phyloP scores from a whole-genome alignment of 2,797 vertebrate genomes.

The Micromesistius poutassou region DNA sequence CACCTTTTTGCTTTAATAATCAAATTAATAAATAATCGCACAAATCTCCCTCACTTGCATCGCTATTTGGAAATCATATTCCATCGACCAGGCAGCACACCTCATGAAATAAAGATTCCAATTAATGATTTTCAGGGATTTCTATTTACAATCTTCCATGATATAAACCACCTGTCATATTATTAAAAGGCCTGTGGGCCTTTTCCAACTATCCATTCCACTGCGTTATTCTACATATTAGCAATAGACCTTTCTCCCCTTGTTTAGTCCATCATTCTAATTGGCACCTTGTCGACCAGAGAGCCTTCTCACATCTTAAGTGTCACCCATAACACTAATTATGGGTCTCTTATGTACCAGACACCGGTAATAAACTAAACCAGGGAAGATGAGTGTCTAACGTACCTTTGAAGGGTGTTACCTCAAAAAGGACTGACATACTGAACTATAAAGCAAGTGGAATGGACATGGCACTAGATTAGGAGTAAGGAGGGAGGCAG shows the following conservation, averaged over 20 bases:
- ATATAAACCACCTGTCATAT: background rate
- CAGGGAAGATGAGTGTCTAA: background rate
- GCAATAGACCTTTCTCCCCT: background rate
- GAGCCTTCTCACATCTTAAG: background rate
- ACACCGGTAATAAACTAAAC: background rate
- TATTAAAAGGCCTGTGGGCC: constrained; percentile 1
- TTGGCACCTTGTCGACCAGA: background rate
- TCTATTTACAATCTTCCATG: constrained; percentile 8
- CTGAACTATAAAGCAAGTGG: background rate
- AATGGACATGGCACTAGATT: background rate
- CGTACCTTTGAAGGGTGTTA: background rate
- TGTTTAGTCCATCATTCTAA: background rate
- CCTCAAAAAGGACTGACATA: background rate
- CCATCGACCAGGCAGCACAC: background rate
- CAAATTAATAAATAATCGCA: constrained; percentile 4
- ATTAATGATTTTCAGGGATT: background rate
- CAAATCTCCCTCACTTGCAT: background rate
- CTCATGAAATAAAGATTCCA: background rate
- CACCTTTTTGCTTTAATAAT: background rate
- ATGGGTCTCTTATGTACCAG: background rate
- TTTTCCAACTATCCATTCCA: background rate
- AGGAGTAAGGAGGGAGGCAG: background rate
- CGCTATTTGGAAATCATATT: background rate
- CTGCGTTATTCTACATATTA: constrained; percentile 13
- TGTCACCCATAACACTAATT: background rate